phyloP scores from a whole-genome alignment of 2,113 vertebrate genomes.

The Rynchops niger region DNA sequence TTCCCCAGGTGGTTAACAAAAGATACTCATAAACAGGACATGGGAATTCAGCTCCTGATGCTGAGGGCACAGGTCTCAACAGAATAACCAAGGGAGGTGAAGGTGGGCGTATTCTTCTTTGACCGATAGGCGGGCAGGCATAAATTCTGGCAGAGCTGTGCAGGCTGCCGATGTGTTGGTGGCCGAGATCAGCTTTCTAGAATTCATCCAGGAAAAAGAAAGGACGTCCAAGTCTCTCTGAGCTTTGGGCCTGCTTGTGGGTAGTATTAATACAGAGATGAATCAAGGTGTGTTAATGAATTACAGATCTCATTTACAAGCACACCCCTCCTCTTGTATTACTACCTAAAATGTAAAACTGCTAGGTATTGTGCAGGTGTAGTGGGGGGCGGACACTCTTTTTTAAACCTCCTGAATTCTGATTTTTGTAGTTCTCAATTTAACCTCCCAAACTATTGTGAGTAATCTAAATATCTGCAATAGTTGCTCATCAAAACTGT shows the following conservation, averaged over 20 bases:
- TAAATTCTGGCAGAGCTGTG: background rate
- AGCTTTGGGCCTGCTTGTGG: background rate
- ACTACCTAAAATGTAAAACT: background rate
- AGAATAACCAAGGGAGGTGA: background rate
- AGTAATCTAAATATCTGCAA: background rate
- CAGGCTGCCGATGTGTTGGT: background rate
- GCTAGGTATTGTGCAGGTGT: background rate
- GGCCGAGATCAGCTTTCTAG: background rate
- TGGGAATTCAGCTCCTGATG: background rate
- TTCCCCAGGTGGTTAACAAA: background rate
- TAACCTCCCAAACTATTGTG: background rate
- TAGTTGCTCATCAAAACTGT: background rate
- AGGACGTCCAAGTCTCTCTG: background rate
- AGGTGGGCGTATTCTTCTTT: background rate
- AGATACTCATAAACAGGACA: background rate
- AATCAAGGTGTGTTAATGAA: background rate
- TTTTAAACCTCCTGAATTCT: background rate
- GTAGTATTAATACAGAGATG: background rate
- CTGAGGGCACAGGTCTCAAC: background rate
- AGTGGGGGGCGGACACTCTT: fast-evolving
- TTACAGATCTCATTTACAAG: background rate
- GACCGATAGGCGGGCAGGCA: background rate
- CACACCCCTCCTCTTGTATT: background rate
- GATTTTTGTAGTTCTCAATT: background rate
- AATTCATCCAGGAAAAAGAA: background rate